These are phyloP conservation scores for Heteromyza rotundicornis DNA, from an alignment of 2,888 invertebrate genomes.

Conservation along the genomic window DNA sequence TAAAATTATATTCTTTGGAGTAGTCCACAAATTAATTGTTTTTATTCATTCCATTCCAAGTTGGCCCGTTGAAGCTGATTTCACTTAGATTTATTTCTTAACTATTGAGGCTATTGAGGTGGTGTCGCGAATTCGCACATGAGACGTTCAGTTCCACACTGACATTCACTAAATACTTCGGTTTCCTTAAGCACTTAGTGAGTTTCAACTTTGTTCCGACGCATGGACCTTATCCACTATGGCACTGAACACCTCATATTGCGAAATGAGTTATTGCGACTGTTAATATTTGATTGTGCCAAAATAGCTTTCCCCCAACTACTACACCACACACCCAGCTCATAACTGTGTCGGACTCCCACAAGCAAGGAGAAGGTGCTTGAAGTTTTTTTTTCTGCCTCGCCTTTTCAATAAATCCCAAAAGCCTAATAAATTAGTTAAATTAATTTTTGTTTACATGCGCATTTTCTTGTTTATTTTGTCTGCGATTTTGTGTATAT, in stretches of 20 bases:
- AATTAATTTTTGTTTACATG: slow-evolving; percentile 28
- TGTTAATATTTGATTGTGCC: neutral
- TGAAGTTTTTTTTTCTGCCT: neutral
- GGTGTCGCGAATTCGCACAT: neutral
- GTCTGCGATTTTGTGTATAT: slow-evolving; percentile 6
- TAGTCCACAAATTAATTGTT: too few species aligned
- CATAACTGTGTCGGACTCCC: neutral
- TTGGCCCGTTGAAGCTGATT: neutral
- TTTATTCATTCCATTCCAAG: too few species aligned
- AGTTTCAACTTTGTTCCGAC: too few species aligned
- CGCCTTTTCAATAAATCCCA: slow-evolving; percentile 23
- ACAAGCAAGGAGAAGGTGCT: too few species aligned
- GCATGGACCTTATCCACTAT: too few species aligned
- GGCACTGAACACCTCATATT: too few species aligned
- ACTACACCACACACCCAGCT: neutral
- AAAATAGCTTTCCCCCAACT: neutral
- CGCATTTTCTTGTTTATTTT: slow-evolving; percentile 11
- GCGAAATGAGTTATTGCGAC: too few species aligned
- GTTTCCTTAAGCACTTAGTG: neutral
- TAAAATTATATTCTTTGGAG: too few species aligned
- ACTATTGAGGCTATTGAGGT: too few species aligned
- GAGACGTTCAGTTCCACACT: neutral
- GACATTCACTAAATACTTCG: neutral
- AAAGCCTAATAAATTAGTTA: slow-evolving; percentile 26
- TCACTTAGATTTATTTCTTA: neutral